A percentile compares a stretch with the other conserved stretches of the same genome.
These are phyloP conservation scores for Phataginus tricuspis DNA, from an alignment of 2,797 vertebrate genomes.

Conservation along the genomic window DNA sequence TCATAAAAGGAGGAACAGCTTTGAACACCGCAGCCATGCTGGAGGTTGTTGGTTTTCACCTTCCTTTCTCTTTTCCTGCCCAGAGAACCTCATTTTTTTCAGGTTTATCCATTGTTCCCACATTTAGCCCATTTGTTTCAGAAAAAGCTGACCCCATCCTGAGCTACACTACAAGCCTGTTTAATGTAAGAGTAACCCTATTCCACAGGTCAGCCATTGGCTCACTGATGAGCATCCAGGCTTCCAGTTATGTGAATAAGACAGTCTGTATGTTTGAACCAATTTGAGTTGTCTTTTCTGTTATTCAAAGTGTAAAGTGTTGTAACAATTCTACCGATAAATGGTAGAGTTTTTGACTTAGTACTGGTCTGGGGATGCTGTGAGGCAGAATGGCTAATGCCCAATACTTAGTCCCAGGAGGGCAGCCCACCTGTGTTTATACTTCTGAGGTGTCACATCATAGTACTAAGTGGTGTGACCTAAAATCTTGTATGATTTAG, in stretches of 20 bases:
- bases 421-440: not conserved
- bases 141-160: not conserved
- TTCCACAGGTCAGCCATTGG: not conserved
- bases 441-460: not conserved
- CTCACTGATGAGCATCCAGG: not conserved
- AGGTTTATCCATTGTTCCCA: not conserved
- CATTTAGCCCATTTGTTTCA: not conserved
- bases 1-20: not conserved
- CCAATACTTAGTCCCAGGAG: accelerated
- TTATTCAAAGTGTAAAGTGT: not conserved
- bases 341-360: not conserved
- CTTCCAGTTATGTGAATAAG: not conserved
- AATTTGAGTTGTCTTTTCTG: not conserved
- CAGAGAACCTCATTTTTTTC: not conserved
- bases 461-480: not conserved
- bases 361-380: not conserved
- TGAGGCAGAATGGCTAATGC: not conserved
- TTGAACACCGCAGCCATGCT: not conserved
- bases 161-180: not conserved
- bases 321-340: not conserved
- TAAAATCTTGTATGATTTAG: not conserved
- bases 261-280: not conserved
- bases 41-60: not conserved
- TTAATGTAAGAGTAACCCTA: not conserved
- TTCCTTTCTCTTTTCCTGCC: not conserved